Evolutionary conservation across 2,797 vertebrate species (phyloP), one percentile per base, ranked within the genome.

Genomic region (Ctenopoma multispine): DNA sequence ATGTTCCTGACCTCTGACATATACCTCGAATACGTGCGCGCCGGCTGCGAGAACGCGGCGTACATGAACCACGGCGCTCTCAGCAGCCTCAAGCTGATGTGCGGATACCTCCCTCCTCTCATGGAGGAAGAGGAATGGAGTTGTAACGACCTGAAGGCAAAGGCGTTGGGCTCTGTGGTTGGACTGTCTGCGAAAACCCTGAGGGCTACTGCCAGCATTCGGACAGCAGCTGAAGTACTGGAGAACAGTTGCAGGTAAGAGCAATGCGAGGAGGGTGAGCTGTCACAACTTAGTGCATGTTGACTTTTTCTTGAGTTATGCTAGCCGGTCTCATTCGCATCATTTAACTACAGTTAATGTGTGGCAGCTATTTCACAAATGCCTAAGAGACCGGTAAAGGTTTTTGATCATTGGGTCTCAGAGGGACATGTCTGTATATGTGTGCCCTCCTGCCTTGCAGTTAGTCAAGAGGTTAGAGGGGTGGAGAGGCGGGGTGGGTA

Each of bases 71-170:
- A 92, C 60, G 87, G 86, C 27, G 92, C 92, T 7, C 95, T 97
- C 50, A 96, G 96, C 74, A 95, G 95, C 87, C 94, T 97, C 53
- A 97, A 96, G 91, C 92, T 97, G 63, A 95, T 97, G 85, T 97
- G 96, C 83, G 96, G 97, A 91, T 98, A 97, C 84, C 95, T 99
- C 72, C 97, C 97, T 27, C 98, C 97, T 69, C 92, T 99, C 83
- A 97, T 98, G 63, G 97, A 99, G 85, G 97, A 99, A 80, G 97
- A 99, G 86, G 97, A 99, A 67, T 98, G 97, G 97, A 97, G 93
- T 90, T 98, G 96, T 89, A 94, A 86, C 0, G 97, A 98, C 91
- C 93, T 98, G 59, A 97, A 96, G 86, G 94, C 91, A 60, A 98
- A 95, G 86, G 90, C 95, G 15, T 84, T 97, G 21, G 88, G 89